Evolutionary conservation across 2,888 invertebrate species (phyloP).

Genomic region (Caenorhabditis sp.): DNA sequence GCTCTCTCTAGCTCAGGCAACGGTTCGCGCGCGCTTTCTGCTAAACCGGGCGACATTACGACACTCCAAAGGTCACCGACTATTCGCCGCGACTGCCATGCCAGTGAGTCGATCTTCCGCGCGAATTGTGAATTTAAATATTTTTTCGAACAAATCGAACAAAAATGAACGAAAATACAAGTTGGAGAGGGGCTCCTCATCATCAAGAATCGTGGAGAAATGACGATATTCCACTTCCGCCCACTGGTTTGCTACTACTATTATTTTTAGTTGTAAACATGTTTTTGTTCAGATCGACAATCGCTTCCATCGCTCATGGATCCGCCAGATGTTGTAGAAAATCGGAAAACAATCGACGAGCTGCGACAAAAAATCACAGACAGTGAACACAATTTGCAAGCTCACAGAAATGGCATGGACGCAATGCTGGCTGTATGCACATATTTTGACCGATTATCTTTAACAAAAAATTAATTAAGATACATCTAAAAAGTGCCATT

Average conservation of each 20-base stretch:
- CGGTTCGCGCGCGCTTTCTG: no score
- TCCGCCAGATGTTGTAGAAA: slow-evolving; percentile 44
- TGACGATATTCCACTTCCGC: slow-evolving; percentile 38
- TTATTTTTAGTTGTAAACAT: not conserved
- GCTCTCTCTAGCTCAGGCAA: no score
- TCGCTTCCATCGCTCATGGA: slow-evolving; percentile 47
- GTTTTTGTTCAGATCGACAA: slow-evolving; percentile 82
- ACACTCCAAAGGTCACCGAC: no score
- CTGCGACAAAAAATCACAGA: slow-evolving; percentile 87
- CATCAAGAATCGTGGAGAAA: slow-evolving; percentile 26
- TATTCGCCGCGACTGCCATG: no score
- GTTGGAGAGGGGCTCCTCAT: slow-evolving; percentile 22
- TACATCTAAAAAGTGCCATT: slow-evolving; percentile 26
- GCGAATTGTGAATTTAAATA: no score
- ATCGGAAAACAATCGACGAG: slow-evolving; percentile 73
- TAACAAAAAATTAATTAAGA: slow-evolving; percentile 4
- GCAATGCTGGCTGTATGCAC: slow-evolving; percentile 15
- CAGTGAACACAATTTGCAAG: slow-evolving; percentile 94
- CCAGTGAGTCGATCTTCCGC: not conserved
- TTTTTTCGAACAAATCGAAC: not conserved
- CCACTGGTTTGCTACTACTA: slow-evolving; percentile 30
- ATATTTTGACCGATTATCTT: not conserved
- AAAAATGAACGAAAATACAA: slow-evolving; percentile 35
- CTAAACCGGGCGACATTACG: no score
- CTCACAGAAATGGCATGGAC: slow-evolving; percentile 84